Conservation (phyloP, 2,888 invertebrate species). For the Lutraria lutraria region DNA sequence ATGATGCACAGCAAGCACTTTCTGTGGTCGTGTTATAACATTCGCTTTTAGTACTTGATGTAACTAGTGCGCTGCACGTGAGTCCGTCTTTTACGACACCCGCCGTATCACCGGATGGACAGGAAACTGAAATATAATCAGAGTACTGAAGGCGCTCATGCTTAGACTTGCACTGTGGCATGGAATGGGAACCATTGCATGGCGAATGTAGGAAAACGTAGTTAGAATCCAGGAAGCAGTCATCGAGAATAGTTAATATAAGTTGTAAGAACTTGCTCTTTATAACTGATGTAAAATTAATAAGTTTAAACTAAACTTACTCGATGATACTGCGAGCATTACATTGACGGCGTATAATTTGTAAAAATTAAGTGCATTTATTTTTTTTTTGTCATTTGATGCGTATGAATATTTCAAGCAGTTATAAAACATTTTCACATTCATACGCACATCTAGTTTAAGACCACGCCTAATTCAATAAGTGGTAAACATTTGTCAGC, state of each 20-base stretch:
- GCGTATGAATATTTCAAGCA: not conserved
- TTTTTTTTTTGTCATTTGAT: not conserved
- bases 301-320: not conserved
- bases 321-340: not conserved
- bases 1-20: conserved; percentile 44
- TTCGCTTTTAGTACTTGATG: conserved; percentile 23
- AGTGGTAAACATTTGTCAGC: not conserved
- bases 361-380: not conserved
- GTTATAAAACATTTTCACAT: not conserved
- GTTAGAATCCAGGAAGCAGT: no score
- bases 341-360: not conserved
- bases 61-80: conserved; percentile 35
- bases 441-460: not conserved
- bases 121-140: conserved; percentile 24
- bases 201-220: not conserved
- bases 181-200: no score
- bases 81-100: conserved; percentile 39
- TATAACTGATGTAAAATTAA: no score
- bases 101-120: conserved; percentile 41
- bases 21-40: conserved; percentile 39
- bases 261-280: no score
- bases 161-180: not conserved
- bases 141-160: not conserved
- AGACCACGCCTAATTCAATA: not conserved
- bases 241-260: no score